Evolutionary conservation across 2,797 vertebrate species (phyloP), one percentile per base, ranked within the genome.

Genomic region (Cyprinella venusta): DNA sequence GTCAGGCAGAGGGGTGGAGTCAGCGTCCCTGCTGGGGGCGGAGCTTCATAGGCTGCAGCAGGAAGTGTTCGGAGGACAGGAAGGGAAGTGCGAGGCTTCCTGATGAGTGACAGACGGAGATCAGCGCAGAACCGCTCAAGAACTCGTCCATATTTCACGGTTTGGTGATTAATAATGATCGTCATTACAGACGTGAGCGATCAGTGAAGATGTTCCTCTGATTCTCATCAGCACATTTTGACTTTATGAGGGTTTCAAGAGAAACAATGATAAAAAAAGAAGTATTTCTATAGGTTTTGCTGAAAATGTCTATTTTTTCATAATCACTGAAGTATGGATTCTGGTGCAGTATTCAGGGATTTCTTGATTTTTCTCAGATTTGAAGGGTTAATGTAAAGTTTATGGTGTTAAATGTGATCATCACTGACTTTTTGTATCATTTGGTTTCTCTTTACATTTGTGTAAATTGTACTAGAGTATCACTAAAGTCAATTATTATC

Each of bases 41-140:
- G 81, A 64, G n/a, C 87, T 76, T 10, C 77, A 59, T 1, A 1
- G 59, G 0, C 91, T 95, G 26, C 93, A 91, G 81, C 90, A 8
- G 0, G 93, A 95, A 84, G 93, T 94, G 1, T 88, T 15, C 15
- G 45, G 45, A 48, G 36, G 54, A 69, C 71, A 64, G 33, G 76
- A n/a, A 59, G 21, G 45, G 67, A 69, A 52, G 54, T 42, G 8
- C 2, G 77, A 64, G 8, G 33, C 72, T 16, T 48, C 52, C 63
- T 85, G 40, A 84, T 13, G 76, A 38, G 30, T 18, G 19, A 42
- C 50, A 12, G 56, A 24, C n/a, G 5, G 54, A 24, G 2, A 72
- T 45, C n/a, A 42, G n/a, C n/a, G n/a, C n/a, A 30, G 0, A 40
- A 42, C 5, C 24, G 2, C 52, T 26, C 40, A 15, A 36, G 54